A percentile compares a stretch with the other conserved stretches of the same genome.
phyloP scores from a whole-genome alignment of 2,797 vertebrate genomes.

The Chanos chanos region DNA sequence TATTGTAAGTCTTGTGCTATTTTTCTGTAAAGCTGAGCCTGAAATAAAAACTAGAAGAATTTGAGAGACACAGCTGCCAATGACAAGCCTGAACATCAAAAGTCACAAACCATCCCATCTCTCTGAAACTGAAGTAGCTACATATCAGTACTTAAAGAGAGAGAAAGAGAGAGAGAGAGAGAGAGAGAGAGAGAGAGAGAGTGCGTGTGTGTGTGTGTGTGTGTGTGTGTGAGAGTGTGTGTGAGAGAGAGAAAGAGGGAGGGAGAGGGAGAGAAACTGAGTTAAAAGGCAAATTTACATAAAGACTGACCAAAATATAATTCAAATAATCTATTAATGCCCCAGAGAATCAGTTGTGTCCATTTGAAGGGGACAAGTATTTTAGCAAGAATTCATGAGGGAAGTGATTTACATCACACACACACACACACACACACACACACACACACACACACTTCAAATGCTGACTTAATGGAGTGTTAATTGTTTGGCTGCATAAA shows the following conservation, averaged over 20 bases:
- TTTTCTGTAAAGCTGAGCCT: no score
- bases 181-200: background rate
- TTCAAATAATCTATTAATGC: background rate
- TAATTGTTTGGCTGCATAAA: no score
- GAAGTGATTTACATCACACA: background rate
- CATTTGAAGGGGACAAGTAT: no score
- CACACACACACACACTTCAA: slow-evolving; percentile 4
- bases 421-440: slow-evolving; percentile 8
- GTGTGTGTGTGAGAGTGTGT: slow-evolving; percentile 6
- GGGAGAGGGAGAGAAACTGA: background rate
- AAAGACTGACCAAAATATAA: background rate
- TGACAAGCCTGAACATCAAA: no score
- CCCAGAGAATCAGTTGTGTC: background rate
- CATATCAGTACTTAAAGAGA: no score
- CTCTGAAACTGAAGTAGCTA: background rate
- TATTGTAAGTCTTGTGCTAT: no score
- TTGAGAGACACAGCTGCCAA: no score
- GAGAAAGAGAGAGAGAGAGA: background rate
- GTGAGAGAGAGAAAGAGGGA: background rate
- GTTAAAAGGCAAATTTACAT: background rate
- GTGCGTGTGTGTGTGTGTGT: slow-evolving; percentile 7
- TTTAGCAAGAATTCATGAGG: background rate
- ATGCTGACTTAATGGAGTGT: slow-evolving; percentile 6
- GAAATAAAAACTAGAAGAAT: no score
- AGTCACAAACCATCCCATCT: no score